Evolutionary conservation across 1,140 invertebrate genomes (phyloP).

Genomic region (Chironomus tepperi): DNA sequence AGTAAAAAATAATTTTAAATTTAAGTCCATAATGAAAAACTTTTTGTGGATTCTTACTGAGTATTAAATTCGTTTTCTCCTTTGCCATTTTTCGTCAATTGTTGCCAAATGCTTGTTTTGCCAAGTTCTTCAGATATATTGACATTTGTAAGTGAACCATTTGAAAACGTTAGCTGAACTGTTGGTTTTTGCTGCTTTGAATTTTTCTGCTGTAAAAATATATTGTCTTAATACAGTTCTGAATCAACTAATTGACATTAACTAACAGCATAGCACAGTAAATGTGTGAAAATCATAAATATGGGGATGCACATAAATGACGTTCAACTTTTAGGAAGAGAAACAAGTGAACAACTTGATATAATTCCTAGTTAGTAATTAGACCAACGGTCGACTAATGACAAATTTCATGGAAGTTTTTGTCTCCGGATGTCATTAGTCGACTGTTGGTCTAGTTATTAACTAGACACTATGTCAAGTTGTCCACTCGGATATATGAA

Average conservation of each 20-base stretch:
- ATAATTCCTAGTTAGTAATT: too few relatives aligned
- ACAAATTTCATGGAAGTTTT: too few relatives aligned
- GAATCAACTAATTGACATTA: background rate
- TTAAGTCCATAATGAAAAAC: background rate
- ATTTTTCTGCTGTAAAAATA: slow-evolving; percentile 36
- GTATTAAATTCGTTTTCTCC: background rate
- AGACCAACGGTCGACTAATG: too few relatives aligned
- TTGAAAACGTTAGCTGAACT: slow-evolving; percentile 77
- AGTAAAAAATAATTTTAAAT: background rate
- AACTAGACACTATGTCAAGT: too few relatives aligned
- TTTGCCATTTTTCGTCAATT: slow-evolving; percentile 53
- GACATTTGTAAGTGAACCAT: slow-evolving; percentile 78
- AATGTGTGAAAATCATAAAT: background rate
- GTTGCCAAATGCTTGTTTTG: slow-evolving; percentile 89
- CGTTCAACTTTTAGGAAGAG: background rate
- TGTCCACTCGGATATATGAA: too few relatives aligned
- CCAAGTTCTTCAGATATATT: slow-evolving; percentile 92
- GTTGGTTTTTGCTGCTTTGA: slow-evolving; percentile 43
- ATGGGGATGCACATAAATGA: background rate
- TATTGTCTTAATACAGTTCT: background rate
- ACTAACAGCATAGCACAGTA: background rate
- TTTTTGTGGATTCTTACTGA: background rate
- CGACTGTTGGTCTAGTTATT: too few relatives aligned
- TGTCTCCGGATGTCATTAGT: too few relatives aligned
- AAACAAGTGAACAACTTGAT: slow-evolving; percentile 17